Evolutionary conservation across 2,797 vertebrate genomes (phyloP).

Genomic region (Pelodytes ibericus): DNA sequence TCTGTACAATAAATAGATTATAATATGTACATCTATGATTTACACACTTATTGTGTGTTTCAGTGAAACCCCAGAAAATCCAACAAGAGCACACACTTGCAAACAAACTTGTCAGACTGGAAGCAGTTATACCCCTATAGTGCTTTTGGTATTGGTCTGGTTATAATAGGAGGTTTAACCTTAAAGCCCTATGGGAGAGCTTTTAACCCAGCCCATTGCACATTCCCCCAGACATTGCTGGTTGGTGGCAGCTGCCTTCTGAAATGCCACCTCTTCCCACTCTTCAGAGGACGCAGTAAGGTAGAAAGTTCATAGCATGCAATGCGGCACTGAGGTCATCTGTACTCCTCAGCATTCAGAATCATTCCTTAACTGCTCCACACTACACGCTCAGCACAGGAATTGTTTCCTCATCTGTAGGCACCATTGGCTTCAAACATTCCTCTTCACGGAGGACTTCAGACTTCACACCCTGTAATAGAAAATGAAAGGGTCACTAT

Average conservation of each 20-base stretch:
- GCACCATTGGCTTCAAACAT: slow-evolving; percentile 54
- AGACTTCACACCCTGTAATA: slow-evolving; percentile 37
- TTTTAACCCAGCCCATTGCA: slow-evolving; percentile 44
- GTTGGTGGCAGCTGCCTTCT: slow-evolving; percentile 32
- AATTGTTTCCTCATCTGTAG: slow-evolving; percentile 46
- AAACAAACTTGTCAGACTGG: slow-evolving; percentile 46
- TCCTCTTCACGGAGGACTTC: slow-evolving; percentile 41
- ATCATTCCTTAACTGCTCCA: slow-evolving; percentile 34
- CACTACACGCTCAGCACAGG: slow-evolving; percentile 34
- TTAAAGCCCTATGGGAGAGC: slow-evolving; percentile 19
- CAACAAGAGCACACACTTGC: slow-evolving; percentile 39
- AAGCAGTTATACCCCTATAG: slow-evolving; percentile 34
- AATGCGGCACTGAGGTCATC: slow-evolving; percentile 24
- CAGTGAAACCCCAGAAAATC: slow-evolving; percentile 36
- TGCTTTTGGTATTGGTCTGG: slow-evolving; percentile 13
- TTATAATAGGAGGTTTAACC: slow-evolving; percentile 9
- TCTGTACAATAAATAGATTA: slow-evolving; percentile 53
- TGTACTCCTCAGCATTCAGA: slow-evolving; percentile 20
- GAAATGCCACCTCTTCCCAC: slow-evolving; percentile 40
- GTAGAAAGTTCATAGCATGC: slow-evolving; percentile 45
- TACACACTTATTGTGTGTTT: slow-evolving; percentile 38
- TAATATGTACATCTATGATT: slow-evolving; percentile 41
- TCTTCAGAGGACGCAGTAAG: slow-evolving; percentile 31
- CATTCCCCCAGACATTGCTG: slow-evolving; percentile 50
- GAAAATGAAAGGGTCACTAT: neutral